These are phyloP conservation scores for Hartigia nigra DNA, from an alignment of 2,888 invertebrate species.

Conservation along the genomic window DNA sequence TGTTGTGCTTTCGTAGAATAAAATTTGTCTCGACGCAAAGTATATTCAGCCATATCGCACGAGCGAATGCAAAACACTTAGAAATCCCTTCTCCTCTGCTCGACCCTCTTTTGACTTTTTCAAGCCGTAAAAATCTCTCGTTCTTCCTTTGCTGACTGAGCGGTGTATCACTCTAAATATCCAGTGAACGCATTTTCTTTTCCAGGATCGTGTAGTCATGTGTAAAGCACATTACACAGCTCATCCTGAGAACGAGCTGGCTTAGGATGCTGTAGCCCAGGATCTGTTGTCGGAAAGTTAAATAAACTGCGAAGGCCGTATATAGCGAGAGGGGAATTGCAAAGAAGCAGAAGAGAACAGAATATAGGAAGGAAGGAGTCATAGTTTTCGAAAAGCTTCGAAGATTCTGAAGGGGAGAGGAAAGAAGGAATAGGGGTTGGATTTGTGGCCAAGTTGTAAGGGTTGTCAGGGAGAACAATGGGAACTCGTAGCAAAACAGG, in stretches of 20 bases:
- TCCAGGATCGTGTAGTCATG: background rate
- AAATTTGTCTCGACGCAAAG: background rate
- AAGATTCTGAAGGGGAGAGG: background rate
- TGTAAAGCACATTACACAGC: background rate
- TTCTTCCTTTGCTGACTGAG: background rate
- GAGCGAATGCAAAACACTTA: constrained; percentile 15
- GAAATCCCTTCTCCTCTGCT: background rate
- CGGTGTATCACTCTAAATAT: background rate
- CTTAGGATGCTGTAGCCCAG: background rate
- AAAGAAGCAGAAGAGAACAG: background rate
- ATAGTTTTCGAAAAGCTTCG: background rate
- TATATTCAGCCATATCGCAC: background rate
- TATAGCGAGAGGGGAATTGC: background rate
- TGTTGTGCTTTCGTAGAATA: background rate
- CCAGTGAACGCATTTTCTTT: background rate
- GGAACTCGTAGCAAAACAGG: too few relatives aligned
- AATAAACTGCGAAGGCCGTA: background rate
- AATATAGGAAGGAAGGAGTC: background rate
- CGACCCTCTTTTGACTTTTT: constrained; percentile 7
- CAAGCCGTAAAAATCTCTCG: background rate
- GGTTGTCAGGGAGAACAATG: too few relatives aligned
- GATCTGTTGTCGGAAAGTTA: background rate
- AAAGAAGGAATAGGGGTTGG: too few relatives aligned
- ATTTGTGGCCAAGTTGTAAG: background rate
- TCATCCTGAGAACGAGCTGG: background rate